These are phyloP conservation scores for Ridgeia piscesae DNA, from an alignment of 1,140 invertebrate genomes.

Conservation along the genomic window DNA sequence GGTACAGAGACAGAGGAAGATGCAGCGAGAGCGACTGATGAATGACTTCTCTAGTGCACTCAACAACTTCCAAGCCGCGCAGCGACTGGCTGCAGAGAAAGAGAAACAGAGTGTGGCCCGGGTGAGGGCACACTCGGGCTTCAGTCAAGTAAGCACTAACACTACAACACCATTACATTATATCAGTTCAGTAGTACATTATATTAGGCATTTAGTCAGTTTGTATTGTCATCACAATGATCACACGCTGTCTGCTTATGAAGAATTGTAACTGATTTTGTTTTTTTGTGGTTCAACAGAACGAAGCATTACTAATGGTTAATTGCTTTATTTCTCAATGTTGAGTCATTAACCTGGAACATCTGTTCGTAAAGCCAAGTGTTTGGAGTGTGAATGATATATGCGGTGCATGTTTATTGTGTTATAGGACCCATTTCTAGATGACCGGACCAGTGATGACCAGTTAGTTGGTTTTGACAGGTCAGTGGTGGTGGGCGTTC, in stretches of 20 bases:
- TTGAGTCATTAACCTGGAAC: background rate
- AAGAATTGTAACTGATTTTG: background rate
- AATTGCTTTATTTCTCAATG: too few species aligned
- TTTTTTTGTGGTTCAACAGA: background rate
- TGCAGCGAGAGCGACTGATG: constrained; percentile 86
- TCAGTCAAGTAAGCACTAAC: background rate
- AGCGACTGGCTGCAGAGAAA: constrained; percentile 78
- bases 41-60: constrained; percentile 93
- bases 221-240: too few species aligned
- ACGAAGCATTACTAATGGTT: background rate
- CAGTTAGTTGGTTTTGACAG: constrained; percentile 28
- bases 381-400: background rate
- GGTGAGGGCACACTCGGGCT: constrained; percentile 57
- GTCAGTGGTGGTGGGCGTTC: background rate
- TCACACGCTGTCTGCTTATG: too few species aligned
- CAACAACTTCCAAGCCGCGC: constrained; percentile 79
- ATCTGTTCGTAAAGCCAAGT: background rate
- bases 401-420: background rate
- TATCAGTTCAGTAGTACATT: background rate
- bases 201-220: background rate
- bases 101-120: constrained; percentile 73
- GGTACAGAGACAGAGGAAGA: constrained; percentile 79
- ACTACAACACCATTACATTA: background rate
- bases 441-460: constrained; percentile 33
- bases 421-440: constrained; percentile 24